Percentiles rank a stretch among this genome's conserved stretches.
Evolutionary conservation across 1,140 invertebrate genomes (phyloP).

Genomic region (Drosophila sulfurigaster): DNA sequence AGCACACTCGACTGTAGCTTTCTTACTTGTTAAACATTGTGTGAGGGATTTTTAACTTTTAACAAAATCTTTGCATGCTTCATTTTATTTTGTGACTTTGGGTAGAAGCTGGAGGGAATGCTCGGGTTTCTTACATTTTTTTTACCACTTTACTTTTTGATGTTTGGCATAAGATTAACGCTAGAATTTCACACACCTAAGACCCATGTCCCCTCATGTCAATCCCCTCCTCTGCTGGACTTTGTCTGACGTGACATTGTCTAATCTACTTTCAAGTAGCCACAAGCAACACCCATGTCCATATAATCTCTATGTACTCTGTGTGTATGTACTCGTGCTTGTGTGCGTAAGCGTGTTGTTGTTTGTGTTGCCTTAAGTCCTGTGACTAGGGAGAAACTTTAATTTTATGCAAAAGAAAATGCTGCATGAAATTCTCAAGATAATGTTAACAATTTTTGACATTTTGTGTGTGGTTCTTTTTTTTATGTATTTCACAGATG

Average conservation of each 20-base stretch:
- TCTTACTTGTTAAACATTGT: constrained; percentile 57
- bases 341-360: constrained; percentile 22
- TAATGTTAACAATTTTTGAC: constrained; percentile 57
- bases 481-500: constrained; percentile 42
- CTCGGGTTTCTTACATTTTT: constrained; percentile 61
- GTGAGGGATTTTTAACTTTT: constrained; percentile 72
- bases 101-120: neutral
- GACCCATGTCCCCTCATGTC: neutral
- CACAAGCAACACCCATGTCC: constrained; percentile 78
- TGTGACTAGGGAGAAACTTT: constrained; percentile 64
- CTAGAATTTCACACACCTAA: constrained; percentile 9
- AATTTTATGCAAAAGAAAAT: constrained; percentile 79
- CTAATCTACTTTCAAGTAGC: constrained; percentile 78
- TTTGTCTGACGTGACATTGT: constrained; percentile 63
- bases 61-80: constrained; percentile 68
- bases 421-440: constrained; percentile 63
- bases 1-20: too few relatives aligned
- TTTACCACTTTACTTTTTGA: constrained; percentile 74
- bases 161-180: constrained; percentile 69
- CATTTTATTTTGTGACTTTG: constrained; percentile 47
- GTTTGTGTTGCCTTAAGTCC: constrained; percentile 16
- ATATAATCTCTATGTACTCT: constrained; percentile 48
- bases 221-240: constrained; percentile 37
- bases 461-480: constrained; percentile 38
- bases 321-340: neutral